phyloP scores from a whole-genome alignment of 2,113 vertebrate genomes.

The Sterna hirundo region DNA sequence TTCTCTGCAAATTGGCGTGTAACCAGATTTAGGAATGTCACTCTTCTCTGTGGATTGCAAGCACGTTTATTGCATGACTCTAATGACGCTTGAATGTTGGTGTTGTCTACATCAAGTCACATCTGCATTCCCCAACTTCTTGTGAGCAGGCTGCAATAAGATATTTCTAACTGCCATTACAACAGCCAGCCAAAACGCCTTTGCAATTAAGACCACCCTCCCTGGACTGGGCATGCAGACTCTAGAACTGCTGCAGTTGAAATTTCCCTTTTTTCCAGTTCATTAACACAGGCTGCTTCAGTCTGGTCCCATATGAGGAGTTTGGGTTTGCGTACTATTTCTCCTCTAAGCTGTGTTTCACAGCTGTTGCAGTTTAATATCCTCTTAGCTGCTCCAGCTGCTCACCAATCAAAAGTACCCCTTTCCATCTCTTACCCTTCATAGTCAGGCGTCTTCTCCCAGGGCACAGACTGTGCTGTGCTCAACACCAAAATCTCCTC shows the following conservation, averaged over 20 bases:
- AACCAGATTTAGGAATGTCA: neutral
- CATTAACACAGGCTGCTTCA: neutral
- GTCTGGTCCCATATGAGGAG: neutral
- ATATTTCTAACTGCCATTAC: neutral
- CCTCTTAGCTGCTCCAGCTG: neutral
- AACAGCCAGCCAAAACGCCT: neutral
- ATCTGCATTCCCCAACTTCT: neutral
- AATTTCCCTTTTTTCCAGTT: neutral
- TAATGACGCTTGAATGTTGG: neutral
- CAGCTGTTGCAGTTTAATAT: neutral
- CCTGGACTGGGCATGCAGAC: neutral
- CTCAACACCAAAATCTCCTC: neutral
- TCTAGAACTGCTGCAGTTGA: neutral
- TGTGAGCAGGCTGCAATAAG: neutral
- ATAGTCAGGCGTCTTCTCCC: neutral
- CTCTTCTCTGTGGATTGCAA: neutral
- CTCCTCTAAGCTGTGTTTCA: neutral
- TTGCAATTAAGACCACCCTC: neutral
- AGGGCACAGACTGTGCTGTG: neutral
- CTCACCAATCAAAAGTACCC: neutral
- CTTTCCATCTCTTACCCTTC: neutral
- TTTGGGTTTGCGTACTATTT: neutral
- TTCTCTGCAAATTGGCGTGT: neutral
- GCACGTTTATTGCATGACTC: fast-evolving
- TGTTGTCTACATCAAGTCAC: neutral